Evolutionary conservation across 1,140 invertebrate genomes (phyloP).

Genomic region (Melipona quadrifasciata): DNA sequence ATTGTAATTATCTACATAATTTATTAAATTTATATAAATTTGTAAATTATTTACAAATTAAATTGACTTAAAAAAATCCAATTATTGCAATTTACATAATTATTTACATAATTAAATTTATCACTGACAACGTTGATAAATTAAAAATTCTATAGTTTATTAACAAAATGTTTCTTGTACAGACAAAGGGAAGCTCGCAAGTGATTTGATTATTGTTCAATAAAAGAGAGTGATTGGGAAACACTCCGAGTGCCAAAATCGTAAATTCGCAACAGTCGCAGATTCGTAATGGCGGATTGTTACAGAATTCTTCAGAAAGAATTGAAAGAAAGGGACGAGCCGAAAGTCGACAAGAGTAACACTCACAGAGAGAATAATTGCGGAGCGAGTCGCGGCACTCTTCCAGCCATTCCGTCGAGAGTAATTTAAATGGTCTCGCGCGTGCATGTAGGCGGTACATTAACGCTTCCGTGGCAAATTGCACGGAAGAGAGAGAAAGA

Average conservation of each 20-base stretch:
- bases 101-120: no score
- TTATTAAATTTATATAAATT: no score
- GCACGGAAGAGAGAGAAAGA: not conserved
- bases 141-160: no score
- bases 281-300: no score
- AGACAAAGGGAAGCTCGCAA: no score
- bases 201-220: not conserved
- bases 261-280: not conserved
- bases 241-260: not conserved
- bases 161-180: no score
- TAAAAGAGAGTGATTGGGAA: not conserved
- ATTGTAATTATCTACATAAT: no score
- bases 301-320: not conserved
- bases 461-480: slow-evolving; percentile 57
- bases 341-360: not conserved
- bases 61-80: no score
- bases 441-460: slow-evolving; percentile 34
- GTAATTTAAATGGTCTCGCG: slow-evolving; percentile 37
- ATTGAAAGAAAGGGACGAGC: not conserved
- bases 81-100: no score
- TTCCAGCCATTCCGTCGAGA: slow-evolving; percentile 35
- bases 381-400: slow-evolving; percentile 6
- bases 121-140: no score
- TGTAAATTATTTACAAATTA: no score
- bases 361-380: slow-evolving; percentile 23